phyloP scores from a whole-genome alignment of 2,797 vertebrate species.

The Eptatretus atami region DNA sequence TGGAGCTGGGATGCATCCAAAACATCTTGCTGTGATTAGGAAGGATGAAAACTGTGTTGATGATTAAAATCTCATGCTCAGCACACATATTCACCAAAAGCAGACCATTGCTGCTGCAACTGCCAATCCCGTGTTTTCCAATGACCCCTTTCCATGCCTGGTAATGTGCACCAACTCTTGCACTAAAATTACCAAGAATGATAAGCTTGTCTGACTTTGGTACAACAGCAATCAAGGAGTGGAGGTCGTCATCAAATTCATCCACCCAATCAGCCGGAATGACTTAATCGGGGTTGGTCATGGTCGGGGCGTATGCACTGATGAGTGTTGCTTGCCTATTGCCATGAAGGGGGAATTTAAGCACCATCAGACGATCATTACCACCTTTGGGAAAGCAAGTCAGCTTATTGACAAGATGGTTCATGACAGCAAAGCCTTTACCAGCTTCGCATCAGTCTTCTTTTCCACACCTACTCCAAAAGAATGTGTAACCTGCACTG shows the following conservation, averaged over 20 bases:
- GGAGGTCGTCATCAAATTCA: not conserved
- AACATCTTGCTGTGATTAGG: too few relatives aligned
- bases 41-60: too few relatives aligned
- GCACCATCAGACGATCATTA: not conserved
- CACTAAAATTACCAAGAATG: not conserved
- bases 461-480: not conserved
- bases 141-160: slow-evolving; percentile 3
- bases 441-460: not conserved
- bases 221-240: not conserved
- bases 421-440: not conserved
- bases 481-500: not conserved
- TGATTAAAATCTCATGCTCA: too few relatives aligned
- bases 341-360: not conserved
- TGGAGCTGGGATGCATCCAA: too few relatives aligned
- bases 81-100: not conserved
- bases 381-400: too few relatives aligned
- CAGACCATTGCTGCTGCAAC: slow-evolving; percentile 6
- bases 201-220: not conserved
- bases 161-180: too few relatives aligned
- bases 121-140: slow-evolving; percentile 1
- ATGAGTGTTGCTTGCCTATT: slow-evolving; percentile 3
- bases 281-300: not conserved
- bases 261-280: not conserved
- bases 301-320: not conserved
- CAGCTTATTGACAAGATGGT: not conserved